Evolutionary conservation across 1,140 invertebrate species (phyloP), one percentile per base, ranked within the genome.

Genomic region (Stenopsyche tienmushanensis): DNA sequence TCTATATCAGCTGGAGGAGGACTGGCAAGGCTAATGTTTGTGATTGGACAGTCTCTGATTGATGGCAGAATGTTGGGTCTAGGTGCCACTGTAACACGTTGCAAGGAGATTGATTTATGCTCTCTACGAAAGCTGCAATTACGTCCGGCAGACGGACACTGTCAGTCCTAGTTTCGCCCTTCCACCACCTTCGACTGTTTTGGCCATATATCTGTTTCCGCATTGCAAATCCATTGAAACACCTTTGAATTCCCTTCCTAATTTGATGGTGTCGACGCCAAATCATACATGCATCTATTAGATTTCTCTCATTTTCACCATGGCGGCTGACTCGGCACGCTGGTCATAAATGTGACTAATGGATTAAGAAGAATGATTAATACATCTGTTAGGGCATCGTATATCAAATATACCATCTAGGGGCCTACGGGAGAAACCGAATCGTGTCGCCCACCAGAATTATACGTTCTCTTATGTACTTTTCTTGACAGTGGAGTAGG

Each of bases 21-120:
- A 15, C 29, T 44, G 45, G 17, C 47, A 8, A 8, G 24, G 64
- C 54, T 65, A 65, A 65, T 64, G 53, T 64, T 70, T 62, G 68
- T 66, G 64, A 70, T 66, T 64, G 68, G 68, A 70, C 68, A 66
- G 68, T 57, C 34, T 58, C 64, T 70, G 68, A 70, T 70, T 70
- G 68, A 70, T 70, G 64, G 64, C 44, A 34, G 49, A 65, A 64
- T 66, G 64, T 70, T 66, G 59, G 64, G 47, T 59, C 68, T 66
- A 64, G 64, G 62, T 70, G 68, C 54, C 68, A 70, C 60, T 52
- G 64, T 66, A 70, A 66, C 68, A 66, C 68, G 60, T 60, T 70
- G 64, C 68, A 70, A 66, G 62, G 68, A 70, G 68, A 66, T 70
- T 70, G 68, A 70, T 70, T 70, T 70, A 70, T 70, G 68, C 68